Percentiles rank a stretch among this genome's conserved stretches.
These are phyloP conservation scores for Zelostemma sp. DNA, from an alignment of 1,140 invertebrate genomes.

Conservation along the genomic window DNA sequence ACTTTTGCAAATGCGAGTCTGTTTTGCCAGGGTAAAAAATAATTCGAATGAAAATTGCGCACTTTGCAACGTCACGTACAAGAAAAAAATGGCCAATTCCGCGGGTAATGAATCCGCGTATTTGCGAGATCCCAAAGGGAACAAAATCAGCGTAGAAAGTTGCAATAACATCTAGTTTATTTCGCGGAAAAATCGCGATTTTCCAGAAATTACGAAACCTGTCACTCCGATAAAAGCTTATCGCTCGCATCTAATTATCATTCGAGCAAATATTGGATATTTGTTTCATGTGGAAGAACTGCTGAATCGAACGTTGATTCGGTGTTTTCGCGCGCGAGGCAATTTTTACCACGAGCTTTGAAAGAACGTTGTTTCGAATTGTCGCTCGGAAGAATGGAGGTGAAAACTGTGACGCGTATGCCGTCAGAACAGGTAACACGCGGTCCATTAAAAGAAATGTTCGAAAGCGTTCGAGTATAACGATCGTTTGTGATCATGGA, in stretches of 20 bases:
- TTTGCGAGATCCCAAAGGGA: no score
- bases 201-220: constrained; percentile 1
- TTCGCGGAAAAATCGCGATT: constrained; percentile 18
- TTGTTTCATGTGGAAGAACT: constrained; percentile 28
- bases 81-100: constrained; percentile 3
- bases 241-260: constrained; percentile 34
- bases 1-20: no score
- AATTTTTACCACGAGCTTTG: no score
- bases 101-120: not conserved
- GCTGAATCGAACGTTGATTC: constrained; percentile 17
- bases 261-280: constrained; percentile 22
- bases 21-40: no score
- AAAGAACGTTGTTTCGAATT: no score
- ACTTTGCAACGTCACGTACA: constrained; percentile 11
- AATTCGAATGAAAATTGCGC: no score
- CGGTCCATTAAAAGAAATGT: no score
- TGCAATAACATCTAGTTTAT: constrained; percentile 20
- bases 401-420: no score
- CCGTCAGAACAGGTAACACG: no score
- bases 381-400: no score
- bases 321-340: constrained; percentile 16
- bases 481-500: no score
- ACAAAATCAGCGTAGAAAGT: constrained; percentile 15
- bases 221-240: constrained; percentile 40
- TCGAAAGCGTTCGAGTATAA: no score